Conservation (phyloP, 2,797 vertebrate species). For the Labroides dimidiatus region DNA sequence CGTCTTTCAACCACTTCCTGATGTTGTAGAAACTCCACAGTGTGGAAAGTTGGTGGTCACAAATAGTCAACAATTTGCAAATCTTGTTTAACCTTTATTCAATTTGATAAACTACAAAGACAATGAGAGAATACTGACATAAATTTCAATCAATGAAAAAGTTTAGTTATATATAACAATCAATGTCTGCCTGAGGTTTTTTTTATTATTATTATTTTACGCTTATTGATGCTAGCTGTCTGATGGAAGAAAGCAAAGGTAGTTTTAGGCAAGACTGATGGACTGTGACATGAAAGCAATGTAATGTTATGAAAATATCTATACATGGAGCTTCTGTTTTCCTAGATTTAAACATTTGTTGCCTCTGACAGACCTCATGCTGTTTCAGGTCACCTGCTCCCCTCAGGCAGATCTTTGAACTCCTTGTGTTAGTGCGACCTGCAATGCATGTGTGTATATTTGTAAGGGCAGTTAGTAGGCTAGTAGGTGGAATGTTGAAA, state of each 20-base stretch:
- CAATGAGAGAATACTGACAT: not conserved
- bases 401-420: slow-evolving; percentile 66
- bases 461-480: slow-evolving; percentile 54
- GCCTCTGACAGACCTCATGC: slow-evolving; percentile 33
- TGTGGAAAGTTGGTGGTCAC: too few species aligned
- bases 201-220: too few species aligned
- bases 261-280: not conserved
- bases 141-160: not conserved
- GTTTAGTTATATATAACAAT: slow-evolving; percentile 3
- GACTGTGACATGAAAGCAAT: not conserved
- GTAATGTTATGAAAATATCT: not conserved
- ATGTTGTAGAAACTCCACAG: too few species aligned
- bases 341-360: slow-evolving; percentile 16
- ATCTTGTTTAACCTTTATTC: too few species aligned
- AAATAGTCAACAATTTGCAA: too few species aligned
- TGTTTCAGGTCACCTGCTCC: slow-evolving; percentile 70
- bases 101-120: too few species aligned
- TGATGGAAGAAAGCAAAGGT: not conserved
- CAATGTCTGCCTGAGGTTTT: slow-evolving; percentile 5
- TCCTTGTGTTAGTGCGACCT: slow-evolving; percentile 31
- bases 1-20: too few species aligned
- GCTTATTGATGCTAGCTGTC: not conserved
- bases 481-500: slow-evolving; percentile 68
- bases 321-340: slow-evolving; percentile 20
- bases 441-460: slow-evolving; percentile 51